Percentiles rank a stretch among this genome's conserved stretches.
phyloP scores from a whole-genome alignment of 2,113 vertebrate genomes.

The Noturus placidus region DNA sequence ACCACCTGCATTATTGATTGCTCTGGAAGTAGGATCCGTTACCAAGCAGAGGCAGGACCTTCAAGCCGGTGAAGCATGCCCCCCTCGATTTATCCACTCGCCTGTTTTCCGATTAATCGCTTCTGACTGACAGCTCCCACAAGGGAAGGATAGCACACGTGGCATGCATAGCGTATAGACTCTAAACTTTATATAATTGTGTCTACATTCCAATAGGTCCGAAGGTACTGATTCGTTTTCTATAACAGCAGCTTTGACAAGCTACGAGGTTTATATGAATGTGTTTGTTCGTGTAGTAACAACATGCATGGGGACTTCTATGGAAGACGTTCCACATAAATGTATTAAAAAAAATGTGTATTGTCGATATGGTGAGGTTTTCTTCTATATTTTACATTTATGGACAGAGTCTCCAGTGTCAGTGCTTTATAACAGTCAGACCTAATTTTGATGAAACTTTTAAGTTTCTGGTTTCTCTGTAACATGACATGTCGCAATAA shows the following conservation, averaged over 20 bases:
- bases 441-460: too few relatives aligned
- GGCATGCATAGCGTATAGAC: neutral
- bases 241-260: neutral
- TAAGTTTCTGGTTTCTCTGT: too few relatives aligned
- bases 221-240: neutral
- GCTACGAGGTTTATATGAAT: neutral
- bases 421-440: too few relatives aligned
- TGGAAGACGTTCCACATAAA: neutral
- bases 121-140: neutral
- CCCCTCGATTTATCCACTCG: neutral
- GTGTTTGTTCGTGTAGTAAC: neutral
- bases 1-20: constrained; percentile 57
- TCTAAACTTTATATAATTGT: too few relatives aligned
- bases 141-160: neutral
- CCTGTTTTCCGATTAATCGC: neutral
- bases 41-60: constrained; percentile 17
- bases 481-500: too few relatives aligned
- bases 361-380: neutral
- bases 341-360: neutral
- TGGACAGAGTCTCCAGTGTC: neutral
- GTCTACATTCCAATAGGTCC: neutral
- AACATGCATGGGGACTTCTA: neutral
- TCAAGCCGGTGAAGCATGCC: neutral
- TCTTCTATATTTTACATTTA: neutral
- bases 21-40: constrained; percentile 48